A percentile compares a stretch with the other conserved stretches of the same genome.
These are phyloP conservation scores for Hyperopisus bebe DNA, from an alignment of 2,113 vertebrate genomes.

Conservation along the genomic window DNA sequence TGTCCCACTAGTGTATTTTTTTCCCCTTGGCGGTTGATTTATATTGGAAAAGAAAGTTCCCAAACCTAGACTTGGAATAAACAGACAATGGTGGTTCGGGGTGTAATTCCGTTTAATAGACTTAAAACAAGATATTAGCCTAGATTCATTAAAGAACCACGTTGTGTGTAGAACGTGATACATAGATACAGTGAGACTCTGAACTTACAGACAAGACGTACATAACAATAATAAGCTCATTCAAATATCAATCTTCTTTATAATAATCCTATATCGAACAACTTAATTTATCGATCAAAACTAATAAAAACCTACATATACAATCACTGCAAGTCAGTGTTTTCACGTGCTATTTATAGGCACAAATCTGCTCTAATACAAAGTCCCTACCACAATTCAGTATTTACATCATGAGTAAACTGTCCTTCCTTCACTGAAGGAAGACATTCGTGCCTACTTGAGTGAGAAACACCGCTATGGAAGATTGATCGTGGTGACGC, in stretches of 20 bases:
- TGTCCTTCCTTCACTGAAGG: slow-evolving; percentile 54
- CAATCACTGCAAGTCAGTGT: not conserved
- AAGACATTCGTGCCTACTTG: slow-evolving; percentile 27
- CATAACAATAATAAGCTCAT: not conserved
- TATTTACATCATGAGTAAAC: slow-evolving; percentile 47
- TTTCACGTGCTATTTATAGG: not conserved
- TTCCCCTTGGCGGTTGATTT: not conserved
- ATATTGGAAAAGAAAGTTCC: not conserved
- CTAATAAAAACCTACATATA: slow-evolving; percentile 10
- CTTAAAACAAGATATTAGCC: slow-evolving; percentile 9
- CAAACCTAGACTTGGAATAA: not conserved
- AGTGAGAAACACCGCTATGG: slow-evolving; percentile 24
- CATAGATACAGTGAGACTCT: not conserved
- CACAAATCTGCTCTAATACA: slow-evolving; percentile 32
- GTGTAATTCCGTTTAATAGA: slow-evolving; percentile 13
- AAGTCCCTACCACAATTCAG: slow-evolving; percentile 47
- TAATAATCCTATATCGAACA: not conserved
- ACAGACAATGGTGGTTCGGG: not conserved
- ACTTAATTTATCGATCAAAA: slow-evolving; percentile 5
- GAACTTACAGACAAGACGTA: not conserved
- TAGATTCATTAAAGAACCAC: slow-evolving; percentile 4
- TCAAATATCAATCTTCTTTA: not conserved
- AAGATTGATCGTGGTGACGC: slow-evolving; percentile 43
- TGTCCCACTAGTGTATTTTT: not conserved
- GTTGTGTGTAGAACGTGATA: not conserved